Evolutionary conservation across 2,888 invertebrate species (phyloP).

Genomic region (Heliconius cydno): DNA sequence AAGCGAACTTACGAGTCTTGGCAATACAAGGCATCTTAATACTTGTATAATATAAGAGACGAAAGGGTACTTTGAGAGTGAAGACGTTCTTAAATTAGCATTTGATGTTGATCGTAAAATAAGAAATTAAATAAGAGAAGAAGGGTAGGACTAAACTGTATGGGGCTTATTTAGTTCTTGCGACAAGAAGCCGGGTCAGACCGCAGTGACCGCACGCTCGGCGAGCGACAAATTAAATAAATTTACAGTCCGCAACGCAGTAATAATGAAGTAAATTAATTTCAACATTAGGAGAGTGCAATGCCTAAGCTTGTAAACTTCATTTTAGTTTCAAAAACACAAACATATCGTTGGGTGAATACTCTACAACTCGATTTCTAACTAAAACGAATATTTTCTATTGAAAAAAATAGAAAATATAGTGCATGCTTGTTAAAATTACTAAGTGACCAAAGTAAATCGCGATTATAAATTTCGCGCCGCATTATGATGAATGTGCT

Average conservation of each 20-base stretch:
- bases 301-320: constrained; percentile 18
- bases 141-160: constrained; percentile 30
- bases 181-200: constrained; percentile 56
- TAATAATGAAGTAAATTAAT: constrained; percentile 43
- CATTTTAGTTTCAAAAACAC: neutral
- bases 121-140: constrained; percentile 36
- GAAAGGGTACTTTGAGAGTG: constrained; percentile 34
- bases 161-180: constrained; percentile 55
- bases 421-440: neutral
- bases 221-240: constrained; percentile 70
- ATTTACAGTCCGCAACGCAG: constrained; percentile 58
- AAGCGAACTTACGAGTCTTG: constrained; percentile 41
- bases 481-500: neutral
- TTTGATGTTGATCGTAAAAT: constrained; percentile 36
- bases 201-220: constrained; percentile 59
- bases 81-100: constrained; percentile 34
- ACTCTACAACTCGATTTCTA: neutral
- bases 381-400: neutral
- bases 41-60: constrained; percentile 34
- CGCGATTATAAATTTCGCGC: constrained; percentile 1
- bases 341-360: neutral
- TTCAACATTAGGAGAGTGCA: constrained; percentile 41
- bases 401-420: neutral
- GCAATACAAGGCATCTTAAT: constrained; percentile 37
- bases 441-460: neutral